phyloP scores from a whole-genome alignment of 2,888 invertebrate species.

The Bimastos eiseni region DNA sequence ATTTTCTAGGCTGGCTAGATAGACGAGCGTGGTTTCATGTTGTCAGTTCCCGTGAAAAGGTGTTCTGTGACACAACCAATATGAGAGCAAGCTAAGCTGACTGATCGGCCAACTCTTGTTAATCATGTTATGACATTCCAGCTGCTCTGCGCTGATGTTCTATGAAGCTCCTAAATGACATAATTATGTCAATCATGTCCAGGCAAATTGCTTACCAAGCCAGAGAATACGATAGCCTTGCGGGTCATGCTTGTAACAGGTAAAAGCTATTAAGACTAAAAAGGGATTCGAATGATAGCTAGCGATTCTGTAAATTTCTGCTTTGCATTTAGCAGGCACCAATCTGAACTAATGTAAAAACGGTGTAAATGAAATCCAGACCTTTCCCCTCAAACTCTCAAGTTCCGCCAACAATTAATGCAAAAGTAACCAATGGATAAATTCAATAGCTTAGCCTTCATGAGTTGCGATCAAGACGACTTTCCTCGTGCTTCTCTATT shows the following conservation, averaged over 20 bases:
- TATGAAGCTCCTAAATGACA: background rate
- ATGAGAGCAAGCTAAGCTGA: background rate
- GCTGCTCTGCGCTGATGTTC: background rate
- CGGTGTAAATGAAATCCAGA: background rate
- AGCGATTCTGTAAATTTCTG: background rate
- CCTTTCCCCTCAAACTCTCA: background rate
- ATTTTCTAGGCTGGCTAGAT: too few relatives aligned
- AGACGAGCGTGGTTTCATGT: background rate
- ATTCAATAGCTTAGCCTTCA: background rate
- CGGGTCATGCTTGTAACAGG: background rate
- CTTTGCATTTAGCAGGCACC: background rate
- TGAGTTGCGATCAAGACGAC: background rate
- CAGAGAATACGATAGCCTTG: background rate
- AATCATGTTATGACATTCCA: background rate
- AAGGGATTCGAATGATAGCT: background rate
- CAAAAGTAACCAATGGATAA: background rate
- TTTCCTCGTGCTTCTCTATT: background rate
- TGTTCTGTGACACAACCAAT: background rate
- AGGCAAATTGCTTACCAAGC: background rate
- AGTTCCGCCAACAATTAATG: background rate
- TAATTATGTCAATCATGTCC: background rate
- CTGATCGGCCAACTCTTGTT: background rate
- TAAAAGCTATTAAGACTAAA: background rate
- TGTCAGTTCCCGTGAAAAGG: background rate
- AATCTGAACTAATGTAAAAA: background rate